phyloP scores from a whole-genome alignment of 2,888 invertebrate genomes.

The Caenorhabditis sinica region DNA sequence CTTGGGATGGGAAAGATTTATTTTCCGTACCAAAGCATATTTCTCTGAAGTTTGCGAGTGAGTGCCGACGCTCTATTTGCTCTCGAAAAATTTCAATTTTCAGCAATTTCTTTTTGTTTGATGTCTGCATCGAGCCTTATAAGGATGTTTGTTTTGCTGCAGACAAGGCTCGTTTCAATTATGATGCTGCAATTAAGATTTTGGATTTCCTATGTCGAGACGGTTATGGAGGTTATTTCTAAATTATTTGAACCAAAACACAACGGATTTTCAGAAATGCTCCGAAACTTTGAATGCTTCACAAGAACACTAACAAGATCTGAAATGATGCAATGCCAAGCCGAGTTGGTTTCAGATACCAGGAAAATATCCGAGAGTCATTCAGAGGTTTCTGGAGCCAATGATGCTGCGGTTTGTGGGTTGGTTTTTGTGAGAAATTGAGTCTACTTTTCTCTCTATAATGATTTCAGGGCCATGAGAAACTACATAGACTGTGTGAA shows the following conservation, averaged over 20 bases:
- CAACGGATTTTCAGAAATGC: conserved; percentile 71
- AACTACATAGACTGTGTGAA: conserved; percentile 79
- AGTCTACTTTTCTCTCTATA: not conserved
- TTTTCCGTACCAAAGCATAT: conserved; percentile 74
- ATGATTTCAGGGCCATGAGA: conserved; percentile 75
- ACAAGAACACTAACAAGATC: conserved; percentile 76
- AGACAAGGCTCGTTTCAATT: conserved; percentile 70
- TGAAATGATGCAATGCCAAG: conserved; percentile 81
- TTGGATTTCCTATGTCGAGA: conserved; percentile 78
- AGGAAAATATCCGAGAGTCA: conserved; percentile 69
- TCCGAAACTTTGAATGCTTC: conserved; percentile 78
- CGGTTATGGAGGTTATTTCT: conserved; percentile 73
- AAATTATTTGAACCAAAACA: not conserved
- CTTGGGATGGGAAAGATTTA: conserved; percentile 74
- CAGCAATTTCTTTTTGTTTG: conserved; percentile 78
- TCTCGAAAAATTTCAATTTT: not conserved
- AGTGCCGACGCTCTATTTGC: conserved; percentile 18
- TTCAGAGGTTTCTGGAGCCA: conserved; percentile 37
- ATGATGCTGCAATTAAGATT: conserved; percentile 75
- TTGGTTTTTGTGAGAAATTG: conserved; percentile 28
- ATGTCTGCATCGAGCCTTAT: conserved; percentile 78
- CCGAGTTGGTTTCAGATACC: conserved; percentile 76
- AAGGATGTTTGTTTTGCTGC: conserved; percentile 76
- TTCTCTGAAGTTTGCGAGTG: conserved; percentile 78
- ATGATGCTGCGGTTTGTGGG: conserved; percentile 77